phyloP scores from a whole-genome alignment of 2,888 invertebrate genomes.

The Tipula lateralis region DNA sequence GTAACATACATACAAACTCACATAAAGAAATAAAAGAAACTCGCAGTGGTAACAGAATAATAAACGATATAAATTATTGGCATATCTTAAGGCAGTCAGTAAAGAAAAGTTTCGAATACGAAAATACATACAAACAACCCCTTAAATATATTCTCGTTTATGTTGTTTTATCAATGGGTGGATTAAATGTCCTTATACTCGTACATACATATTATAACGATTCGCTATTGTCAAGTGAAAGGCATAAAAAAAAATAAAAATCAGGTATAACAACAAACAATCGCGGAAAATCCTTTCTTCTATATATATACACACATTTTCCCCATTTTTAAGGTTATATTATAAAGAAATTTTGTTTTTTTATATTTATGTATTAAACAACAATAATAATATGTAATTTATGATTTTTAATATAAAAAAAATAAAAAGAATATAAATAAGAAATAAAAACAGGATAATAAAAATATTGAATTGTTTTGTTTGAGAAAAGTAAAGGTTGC shows the following conservation, averaged over 20 bases:
- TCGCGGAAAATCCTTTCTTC: slow-evolving; percentile 1
- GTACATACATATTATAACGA: background rate
- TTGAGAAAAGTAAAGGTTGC: background rate
- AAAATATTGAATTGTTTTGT: slow-evolving; percentile 1
- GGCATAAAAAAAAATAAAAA: background rate
- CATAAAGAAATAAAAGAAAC: background rate
- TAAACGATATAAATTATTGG: slow-evolving; percentile 7
- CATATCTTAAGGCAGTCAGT: background rate
- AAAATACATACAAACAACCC: background rate
- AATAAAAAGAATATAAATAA: background rate
- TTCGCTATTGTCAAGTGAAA: slow-evolving; percentile 20
- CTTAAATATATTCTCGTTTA: background rate
- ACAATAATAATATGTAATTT: slow-evolving; percentile 1
- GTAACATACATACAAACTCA: background rate
- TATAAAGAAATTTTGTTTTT: background rate
- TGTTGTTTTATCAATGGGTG: background rate
- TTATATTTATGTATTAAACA: background rate
- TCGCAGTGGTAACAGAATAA: background rate
- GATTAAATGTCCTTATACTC: background rate
- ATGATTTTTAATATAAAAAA: slow-evolving; percentile 6
- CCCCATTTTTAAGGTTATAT: background rate
- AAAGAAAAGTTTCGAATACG: background rate
- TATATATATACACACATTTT: background rate
- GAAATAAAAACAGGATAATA: background rate
- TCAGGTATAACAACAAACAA: slow-evolving; percentile 2